Conservation (phyloP, 2,888 invertebrate species). For the Hydraecia micacea region DNA sequence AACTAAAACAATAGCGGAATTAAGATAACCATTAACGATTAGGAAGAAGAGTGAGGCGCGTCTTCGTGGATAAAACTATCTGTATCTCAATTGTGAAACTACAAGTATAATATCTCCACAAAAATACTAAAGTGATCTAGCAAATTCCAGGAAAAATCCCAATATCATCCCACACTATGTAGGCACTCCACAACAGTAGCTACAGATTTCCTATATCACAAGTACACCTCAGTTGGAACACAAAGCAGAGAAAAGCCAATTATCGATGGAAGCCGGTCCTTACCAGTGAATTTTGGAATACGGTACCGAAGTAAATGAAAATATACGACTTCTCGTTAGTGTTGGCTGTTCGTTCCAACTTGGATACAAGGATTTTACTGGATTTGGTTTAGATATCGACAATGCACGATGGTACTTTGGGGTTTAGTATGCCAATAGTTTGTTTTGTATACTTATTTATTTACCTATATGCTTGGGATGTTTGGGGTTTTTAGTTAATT, state of each 20-base stretch:
- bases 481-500: neutral
- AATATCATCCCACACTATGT: slow-evolving; percentile 5
- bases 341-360: slow-evolving; percentile 51
- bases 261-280: slow-evolving; percentile 57
- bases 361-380: slow-evolving; percentile 42
- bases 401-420: slow-evolving; percentile 11
- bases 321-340: slow-evolving; percentile 64
- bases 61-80: too few relatives aligned
- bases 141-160: neutral
- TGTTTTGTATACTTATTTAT: neutral
- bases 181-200: slow-evolving; percentile 13
- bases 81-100: neutral
- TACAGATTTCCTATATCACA: slow-evolving; percentile 3
- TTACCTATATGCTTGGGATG: neutral
- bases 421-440: slow-evolving; percentile 6
- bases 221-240: slow-evolving; percentile 26
- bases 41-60: too few relatives aligned
- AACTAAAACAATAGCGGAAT: too few relatives aligned
- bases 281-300: slow-evolving; percentile 57
- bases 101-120: neutral
- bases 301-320: slow-evolving; percentile 61
- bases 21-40: too few relatives aligned
- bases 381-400: slow-evolving; percentile 47
- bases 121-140: neutral
- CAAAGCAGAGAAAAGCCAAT: slow-evolving; percentile 64